These are phyloP conservation scores for Hormaphis cornu DNA, from an alignment of 1,140 invertebrate species.

Conservation along the genomic window DNA sequence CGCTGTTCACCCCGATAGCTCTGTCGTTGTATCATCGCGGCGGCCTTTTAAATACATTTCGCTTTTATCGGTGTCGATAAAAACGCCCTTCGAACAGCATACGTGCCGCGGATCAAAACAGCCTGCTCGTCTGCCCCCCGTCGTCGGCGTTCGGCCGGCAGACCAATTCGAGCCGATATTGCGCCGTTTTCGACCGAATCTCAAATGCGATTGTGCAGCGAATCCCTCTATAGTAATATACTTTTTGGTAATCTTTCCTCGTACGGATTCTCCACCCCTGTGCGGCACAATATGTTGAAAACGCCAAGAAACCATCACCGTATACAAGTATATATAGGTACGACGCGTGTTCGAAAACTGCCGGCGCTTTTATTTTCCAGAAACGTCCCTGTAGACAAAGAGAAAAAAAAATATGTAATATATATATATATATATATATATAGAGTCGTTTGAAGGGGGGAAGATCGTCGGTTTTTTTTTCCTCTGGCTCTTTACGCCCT, in stretches of 20 bases:
- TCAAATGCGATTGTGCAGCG: not conserved
- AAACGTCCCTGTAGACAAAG: not conserved
- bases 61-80: too few species aligned
- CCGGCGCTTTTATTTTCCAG: not conserved
- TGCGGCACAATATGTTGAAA: not conserved
- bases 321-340: too few species aligned
- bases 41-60: too few species aligned
- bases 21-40: too few species aligned
- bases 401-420: too few species aligned
- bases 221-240: too few species aligned
- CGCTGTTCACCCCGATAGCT: too few species aligned
- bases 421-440: not conserved
- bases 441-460: not conserved
- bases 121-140: not conserved
- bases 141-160: too few species aligned
- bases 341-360: not conserved
- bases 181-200: not conserved
- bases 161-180: too few species aligned
- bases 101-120: conserved; percentile 14
- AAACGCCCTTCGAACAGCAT: not conserved
- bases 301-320: not conserved
- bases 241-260: conserved; percentile 7
- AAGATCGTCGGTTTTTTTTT: not conserved
- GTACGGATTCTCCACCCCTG: not conserved
- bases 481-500: not conserved